phyloP scores from a whole-genome alignment of 1,140 invertebrate genomes.

The Scylla paramamosain region DNA sequence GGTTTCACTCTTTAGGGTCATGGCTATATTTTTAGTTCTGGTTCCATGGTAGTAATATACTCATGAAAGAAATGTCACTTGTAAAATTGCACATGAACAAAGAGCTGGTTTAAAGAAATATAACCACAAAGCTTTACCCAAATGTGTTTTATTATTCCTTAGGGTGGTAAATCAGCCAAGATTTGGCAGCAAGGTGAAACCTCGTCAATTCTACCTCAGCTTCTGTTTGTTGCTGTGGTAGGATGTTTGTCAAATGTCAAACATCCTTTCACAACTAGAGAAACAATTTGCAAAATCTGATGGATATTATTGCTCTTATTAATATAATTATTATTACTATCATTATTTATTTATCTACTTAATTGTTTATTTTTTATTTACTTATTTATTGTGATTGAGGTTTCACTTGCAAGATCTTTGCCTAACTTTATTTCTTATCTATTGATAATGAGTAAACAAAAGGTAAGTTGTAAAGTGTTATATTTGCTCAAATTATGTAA shows the following conservation, averaged over 20 bases:
- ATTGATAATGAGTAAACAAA: background rate
- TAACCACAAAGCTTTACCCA: constrained; percentile 76
- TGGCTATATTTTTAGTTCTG: constrained; percentile 77
- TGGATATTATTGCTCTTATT: background rate
- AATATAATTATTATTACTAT: background rate
- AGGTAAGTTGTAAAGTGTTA: background rate
- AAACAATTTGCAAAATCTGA: constrained; percentile 1
- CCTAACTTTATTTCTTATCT: background rate
- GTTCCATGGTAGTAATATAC: constrained; percentile 75
- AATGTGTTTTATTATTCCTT: constrained; percentile 74
- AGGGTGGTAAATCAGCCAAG: constrained; percentile 49
- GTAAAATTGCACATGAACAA: constrained; percentile 76
- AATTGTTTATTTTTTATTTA: background rate
- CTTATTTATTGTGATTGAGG: constrained; percentile 29
- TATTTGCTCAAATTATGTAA: background rate
- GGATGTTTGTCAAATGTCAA: background rate
- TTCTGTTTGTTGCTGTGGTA: constrained; percentile 42
- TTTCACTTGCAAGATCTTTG: constrained; percentile 35
- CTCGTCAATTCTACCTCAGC: constrained; percentile 70
- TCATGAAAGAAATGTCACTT: constrained; percentile 68
- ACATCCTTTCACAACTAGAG: background rate
- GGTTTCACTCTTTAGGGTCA: constrained; percentile 77
- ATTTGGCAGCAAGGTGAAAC: constrained; percentile 73
- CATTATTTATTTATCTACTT: background rate
- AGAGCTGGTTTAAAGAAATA: constrained; percentile 76